phyloP scores from a whole-genome alignment of 2,113 vertebrate species.

The Oplegnathus fasciatus region DNA sequence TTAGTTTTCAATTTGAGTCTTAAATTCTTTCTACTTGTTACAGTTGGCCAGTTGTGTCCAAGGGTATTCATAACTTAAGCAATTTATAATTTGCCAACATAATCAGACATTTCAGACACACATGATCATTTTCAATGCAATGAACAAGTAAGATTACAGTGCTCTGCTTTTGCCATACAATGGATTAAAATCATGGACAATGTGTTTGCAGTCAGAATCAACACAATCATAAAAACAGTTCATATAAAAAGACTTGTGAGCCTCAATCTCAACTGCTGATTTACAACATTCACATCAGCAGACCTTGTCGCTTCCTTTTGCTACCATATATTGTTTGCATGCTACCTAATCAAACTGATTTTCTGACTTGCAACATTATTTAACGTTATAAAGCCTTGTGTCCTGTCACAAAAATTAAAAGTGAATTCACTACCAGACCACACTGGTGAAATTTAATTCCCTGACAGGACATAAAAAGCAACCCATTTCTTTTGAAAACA shows the following conservation, averaged over 20 bases:
- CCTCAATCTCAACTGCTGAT: background rate
- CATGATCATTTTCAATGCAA: too few species aligned
- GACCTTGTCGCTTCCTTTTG: background rate
- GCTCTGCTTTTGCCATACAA: background rate
- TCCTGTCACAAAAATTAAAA: background rate
- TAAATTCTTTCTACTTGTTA: too few species aligned
- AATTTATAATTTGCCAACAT: too few species aligned
- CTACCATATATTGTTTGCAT: background rate
- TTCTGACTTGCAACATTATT: background rate
- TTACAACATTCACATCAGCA: background rate
- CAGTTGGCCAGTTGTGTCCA: too few species aligned
- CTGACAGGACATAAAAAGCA: slow-evolving; percentile 1
- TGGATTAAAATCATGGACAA: background rate
- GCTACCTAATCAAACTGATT: background rate
- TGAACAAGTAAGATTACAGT: too few species aligned
- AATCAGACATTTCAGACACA: too few species aligned
- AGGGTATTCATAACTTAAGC: too few species aligned
- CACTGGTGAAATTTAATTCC: background rate
- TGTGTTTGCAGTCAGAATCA: background rate
- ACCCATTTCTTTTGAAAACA: background rate
- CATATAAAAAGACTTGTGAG: background rate
- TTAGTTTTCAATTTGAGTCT: too few species aligned
- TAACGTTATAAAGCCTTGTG: background rate
- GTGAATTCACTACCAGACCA: background rate
- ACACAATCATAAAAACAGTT: background rate